Evolutionary conservation across 2,888 invertebrate genomes (phyloP).

Genomic region (Xylocampa areola): DNA sequence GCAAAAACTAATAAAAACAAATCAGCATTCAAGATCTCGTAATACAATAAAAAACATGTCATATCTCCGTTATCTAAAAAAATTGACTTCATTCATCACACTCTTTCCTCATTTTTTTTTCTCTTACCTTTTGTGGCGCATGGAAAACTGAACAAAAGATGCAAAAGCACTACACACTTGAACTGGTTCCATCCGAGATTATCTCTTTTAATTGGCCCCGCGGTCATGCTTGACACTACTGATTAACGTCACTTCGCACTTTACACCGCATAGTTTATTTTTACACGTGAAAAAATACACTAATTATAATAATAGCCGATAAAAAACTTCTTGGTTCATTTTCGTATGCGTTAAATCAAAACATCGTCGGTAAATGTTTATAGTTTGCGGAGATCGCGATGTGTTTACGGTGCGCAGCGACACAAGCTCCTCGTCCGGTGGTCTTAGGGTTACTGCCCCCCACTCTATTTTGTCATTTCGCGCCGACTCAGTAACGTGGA

Average conservation of each 20-base stretch:
- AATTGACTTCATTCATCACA: not conserved
- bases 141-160: conserved; percentile 79
- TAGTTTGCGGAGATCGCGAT: conserved; percentile 82
- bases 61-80: no score
- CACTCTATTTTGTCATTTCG: conserved; percentile 83
- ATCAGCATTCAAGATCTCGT: no score
- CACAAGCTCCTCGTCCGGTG: conserved; percentile 79
- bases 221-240: conserved; percentile 85
- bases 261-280: conserved; percentile 68
- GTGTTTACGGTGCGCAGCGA: conserved; percentile 71
- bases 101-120: conserved; percentile 19
- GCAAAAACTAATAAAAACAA: not conserved
- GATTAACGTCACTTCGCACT: conserved; percentile 74
- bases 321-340: conserved; percentile 35
- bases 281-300: conserved; percentile 37
- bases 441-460: conserved; percentile 85
- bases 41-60: no score
- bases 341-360: conserved; percentile 34
- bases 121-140: conserved; percentile 77
- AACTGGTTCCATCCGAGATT: conserved; percentile 84
- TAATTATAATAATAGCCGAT: conserved; percentile 16
- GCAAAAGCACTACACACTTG: conserved; percentile 80
- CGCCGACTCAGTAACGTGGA: conserved; percentile 85
- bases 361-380: conserved; percentile 58
- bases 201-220: conserved; percentile 81